A percentile compares a stretch with the other conserved stretches of the same genome.
Conservation (phyloP, 2,113 vertebrate genomes). For the Regulus satrapa region DNA sequence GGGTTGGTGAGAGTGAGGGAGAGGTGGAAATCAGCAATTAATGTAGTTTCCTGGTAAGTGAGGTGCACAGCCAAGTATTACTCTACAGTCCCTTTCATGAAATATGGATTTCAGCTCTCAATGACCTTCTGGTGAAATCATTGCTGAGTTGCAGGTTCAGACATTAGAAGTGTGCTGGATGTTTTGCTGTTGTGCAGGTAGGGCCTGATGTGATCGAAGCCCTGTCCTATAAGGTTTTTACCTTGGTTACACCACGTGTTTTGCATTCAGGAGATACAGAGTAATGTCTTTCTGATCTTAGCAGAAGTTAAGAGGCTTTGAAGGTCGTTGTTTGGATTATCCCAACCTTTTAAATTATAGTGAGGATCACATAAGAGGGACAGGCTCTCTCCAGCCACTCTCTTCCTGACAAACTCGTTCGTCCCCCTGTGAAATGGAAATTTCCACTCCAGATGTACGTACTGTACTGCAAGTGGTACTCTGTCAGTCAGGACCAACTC, state of each 20-base stretch:
- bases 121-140: not conserved
- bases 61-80: not conserved
- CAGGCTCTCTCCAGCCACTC: not conserved
- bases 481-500: not conserved
- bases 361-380: not conserved
- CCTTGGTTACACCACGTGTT: not conserved
- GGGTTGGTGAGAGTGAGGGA: not conserved
- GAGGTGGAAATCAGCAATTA: not conserved
- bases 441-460: rapidly evolving
- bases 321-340: not conserved
- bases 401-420: not conserved
- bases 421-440: not conserved
- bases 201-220: not conserved
- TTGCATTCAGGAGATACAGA: not conserved
- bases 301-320: not conserved
- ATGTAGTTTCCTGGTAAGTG: not conserved
- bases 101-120: not conserved
- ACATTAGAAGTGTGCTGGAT: not conserved
- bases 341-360: not conserved
- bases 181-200: not conserved
- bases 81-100: not conserved
- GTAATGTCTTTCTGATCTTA: not conserved
- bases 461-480: not conserved
- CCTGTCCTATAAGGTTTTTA: not conserved
- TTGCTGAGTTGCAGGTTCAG: not conserved